These are phyloP conservation scores for Ectropis grisescens DNA, from an alignment of 1,140 invertebrate species.

Conservation along the genomic window DNA sequence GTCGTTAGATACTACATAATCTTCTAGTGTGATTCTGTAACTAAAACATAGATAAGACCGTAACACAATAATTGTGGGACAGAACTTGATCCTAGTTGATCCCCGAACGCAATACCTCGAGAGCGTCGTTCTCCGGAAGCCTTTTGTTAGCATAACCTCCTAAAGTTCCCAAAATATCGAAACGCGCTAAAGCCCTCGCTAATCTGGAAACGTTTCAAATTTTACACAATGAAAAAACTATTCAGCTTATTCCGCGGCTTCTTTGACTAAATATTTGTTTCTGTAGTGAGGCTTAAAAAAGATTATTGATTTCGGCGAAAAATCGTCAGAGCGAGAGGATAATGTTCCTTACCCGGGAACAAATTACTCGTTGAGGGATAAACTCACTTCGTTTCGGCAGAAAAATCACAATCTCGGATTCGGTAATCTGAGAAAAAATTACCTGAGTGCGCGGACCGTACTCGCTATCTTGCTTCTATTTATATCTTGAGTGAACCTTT, in stretches of 20 bases:
- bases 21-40: no score
- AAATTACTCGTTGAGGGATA: conserved; percentile 57
- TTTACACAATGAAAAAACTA: conserved; percentile 48
- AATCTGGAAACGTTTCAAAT: conserved; percentile 54
- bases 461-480: conserved; percentile 2
- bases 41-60: conserved; percentile 5
- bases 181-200: conserved; percentile 53
- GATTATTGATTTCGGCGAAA: conserved; percentile 63
- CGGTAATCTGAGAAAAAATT: conserved; percentile 41
- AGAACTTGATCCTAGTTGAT: conserved; percentile 40
- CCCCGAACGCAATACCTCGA: conserved; percentile 34
- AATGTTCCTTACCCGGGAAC: conserved; percentile 51
- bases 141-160: conserved; percentile 42
- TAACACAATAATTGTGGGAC: conserved; percentile 20
- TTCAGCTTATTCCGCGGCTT: conserved; percentile 51
- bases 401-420: conserved; percentile 41
- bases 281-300: conserved; percentile 47
- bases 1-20: no score
- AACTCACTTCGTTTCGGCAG: conserved; percentile 49
- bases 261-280: conserved; percentile 62
- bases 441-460: conserved; percentile 22
- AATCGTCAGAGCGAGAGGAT: conserved; percentile 41
- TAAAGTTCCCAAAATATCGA: conserved; percentile 41
- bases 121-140: conserved; percentile 52
- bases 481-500: no score